Evolutionary conservation across 2,888 invertebrate genomes (phyloP), one percentile per base, ranked within the genome.

Genomic region (Trichopoda pennipes): DNA sequence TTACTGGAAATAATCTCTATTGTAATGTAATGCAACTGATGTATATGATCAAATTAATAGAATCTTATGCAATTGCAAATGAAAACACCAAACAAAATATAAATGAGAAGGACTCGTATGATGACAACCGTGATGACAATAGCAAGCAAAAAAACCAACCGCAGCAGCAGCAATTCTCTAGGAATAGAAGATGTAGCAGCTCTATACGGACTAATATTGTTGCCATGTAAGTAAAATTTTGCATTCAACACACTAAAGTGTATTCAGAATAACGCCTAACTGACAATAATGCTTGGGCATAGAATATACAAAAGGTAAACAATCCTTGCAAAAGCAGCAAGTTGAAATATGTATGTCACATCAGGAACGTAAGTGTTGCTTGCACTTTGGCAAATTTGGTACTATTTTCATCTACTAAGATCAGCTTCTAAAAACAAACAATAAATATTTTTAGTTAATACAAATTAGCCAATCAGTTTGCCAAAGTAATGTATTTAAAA

Each of bases 61-160:
- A 82, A 75, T 79, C 79, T 79, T 79, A 66, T 79, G 79, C 79
- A 78, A 75, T 79, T 79, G 69, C 68, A 77, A 49, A 56, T 63
- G 77, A 56, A 63, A 63, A 63, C 42, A 55, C 38, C 35, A 77
- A 68, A 60, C 69, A 42, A 70, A 61, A 70, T 55, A 82, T 75
- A 70, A 82, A 82, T 78, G 78, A 82, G 70, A 49, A 75, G 70
- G 82, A 82, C 79, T 79, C 74, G 79, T 82, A 60, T 75, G 82
- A 61, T 82, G 82, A 82, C 81, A 82, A 78, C 74, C 78, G 74
- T 82, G 74, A 82, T 82, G 81, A 82, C 82, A 82, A 70, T 61
- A 28, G 60, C 66, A 60, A 77, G 68, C 1, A 60, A 58, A 73
- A 51, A 28, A 28, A 49, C 42, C 61, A 72, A 32, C 17, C 53